phyloP scores from a whole-genome alignment of 2,888 invertebrate species.

The Eupithecia subfuscata region DNA sequence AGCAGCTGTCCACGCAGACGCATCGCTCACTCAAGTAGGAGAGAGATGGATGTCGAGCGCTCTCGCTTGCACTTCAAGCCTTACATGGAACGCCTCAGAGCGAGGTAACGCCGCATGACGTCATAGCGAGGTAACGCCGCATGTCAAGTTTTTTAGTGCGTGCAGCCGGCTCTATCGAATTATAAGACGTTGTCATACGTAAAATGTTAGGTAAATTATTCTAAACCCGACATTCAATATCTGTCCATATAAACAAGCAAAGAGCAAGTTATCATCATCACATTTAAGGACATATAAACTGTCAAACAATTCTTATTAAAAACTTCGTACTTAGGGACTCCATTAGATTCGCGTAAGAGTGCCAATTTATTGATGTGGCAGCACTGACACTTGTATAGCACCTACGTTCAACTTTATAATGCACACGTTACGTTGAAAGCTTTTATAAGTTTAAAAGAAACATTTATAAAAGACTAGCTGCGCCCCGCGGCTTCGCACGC shows the following conservation, averaged over 20 bases:
- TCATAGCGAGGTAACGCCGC: too few species aligned
- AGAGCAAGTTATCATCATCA: background rate
- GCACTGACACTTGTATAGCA: constrained; percentile 6
- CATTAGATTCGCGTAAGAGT: constrained; percentile 26
- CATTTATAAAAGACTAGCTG: constrained; percentile 10
- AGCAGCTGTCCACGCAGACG: too few species aligned
- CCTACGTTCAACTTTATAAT: constrained; percentile 30
- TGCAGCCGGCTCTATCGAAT: too few species aligned
- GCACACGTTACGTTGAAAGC: constrained; percentile 29
- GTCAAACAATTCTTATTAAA: constrained; percentile 31
- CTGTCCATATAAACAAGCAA: constrained; percentile 4
- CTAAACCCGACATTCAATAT: background rate
- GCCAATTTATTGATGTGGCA: constrained; percentile 35
- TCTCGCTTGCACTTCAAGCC: too few species aligned
- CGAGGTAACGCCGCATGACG: too few species aligned
- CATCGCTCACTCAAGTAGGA: too few species aligned
- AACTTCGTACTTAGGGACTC: constrained; percentile 34
- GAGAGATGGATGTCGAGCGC: too few species aligned
- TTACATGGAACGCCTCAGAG: too few species aligned
- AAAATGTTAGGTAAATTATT: background rate
- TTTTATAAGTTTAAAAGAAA: constrained; percentile 33
- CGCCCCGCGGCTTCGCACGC: too few species aligned
- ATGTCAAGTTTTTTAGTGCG: too few species aligned
- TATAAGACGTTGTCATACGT: too few species aligned
- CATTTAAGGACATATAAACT: constrained; percentile 13